Base-by-base conservation (phyloP, 2,888 invertebrate species). In the Drosophila prolongata region DNA sequence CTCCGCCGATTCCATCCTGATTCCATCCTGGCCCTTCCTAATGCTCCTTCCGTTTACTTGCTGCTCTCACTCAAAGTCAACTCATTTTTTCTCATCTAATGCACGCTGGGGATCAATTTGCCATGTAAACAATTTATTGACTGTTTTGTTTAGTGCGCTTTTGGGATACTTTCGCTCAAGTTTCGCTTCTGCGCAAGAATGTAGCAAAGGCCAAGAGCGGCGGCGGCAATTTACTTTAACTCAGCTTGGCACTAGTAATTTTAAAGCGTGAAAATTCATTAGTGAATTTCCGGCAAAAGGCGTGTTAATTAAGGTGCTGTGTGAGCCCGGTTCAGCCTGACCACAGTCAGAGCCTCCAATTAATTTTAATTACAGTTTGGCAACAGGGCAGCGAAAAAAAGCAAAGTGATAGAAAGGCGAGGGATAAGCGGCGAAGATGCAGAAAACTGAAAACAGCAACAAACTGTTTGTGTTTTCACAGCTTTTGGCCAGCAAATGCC, bases 91-190 rank as follows among this genome's bases (percentile, higher is more conserved):
- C 87, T 87, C 85, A 89, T 87, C 85, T 89, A 86, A 86, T 89
- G 81, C 87, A 75, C 85, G 79, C 85, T 74, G 37, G 85, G 85
- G 85, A 89, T 81, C 85, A 86, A 89, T 86, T 86, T 89, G 89
- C 78, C 74, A 85, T 86, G 89, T 89, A 87, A 89, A 89, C 89
- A 89, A 86, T 86, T 86, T 89, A 86, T 89, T 86, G 89, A 89
- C 85, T 87, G 76, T 79, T 82, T 87, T 76, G 79, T 77, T 86
- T 85, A 86, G 85, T 86, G 89, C 78, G 85, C 89, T 89, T 87
- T 76, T 85, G 85, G 85, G 85, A 89, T 78, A 77, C 59, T 72
- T 77, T 64, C 57, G 71, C 53, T 67, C 50, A 75, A 80, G 77
- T 78, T 84, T 57, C 34, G 65, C 50, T 62, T 58, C 57, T 61